Base-by-base conservation (phyloP, 2,113 vertebrate genomes). In the Gymnogyps californianus region DNA sequence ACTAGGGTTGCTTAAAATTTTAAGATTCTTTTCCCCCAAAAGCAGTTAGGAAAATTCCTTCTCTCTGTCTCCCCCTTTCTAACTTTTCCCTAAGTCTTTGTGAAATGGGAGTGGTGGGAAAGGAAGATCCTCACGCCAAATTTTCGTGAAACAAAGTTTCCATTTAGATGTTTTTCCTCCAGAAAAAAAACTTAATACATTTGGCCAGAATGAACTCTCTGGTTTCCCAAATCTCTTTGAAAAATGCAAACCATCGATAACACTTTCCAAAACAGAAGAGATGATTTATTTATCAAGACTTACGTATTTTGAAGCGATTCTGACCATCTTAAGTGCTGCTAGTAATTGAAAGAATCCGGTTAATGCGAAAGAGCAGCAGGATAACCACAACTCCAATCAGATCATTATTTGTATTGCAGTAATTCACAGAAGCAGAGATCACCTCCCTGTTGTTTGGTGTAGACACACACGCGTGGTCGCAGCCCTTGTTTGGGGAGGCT, bases 121-220 rank as follows among this genome's bases (percentile, higher is more conserved):
- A 65, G 66, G 57, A 47, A 29, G 54, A 72, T 46, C 5, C 16
- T 10, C 1, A 0, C 1, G 3, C 4, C 9, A 22, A 17, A 38
- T 38, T 42, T 82, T 72, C 25, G 7, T 9, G 16, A 31, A 51
- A 10, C 5, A 16, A 52, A 89, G 46, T 55, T 86, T 67, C 15
- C 4, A 0, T 59, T 59, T 57, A 38, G 15, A 12, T 15, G 16
- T 17, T 93, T 89, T 61, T 51, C 32, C 38, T 55, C 32, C 29
- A 57, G n/a, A 3, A 10, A 51, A 52, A 52, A 47, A 61, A 8
- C 2, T 1, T 4, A 31, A 38, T 3, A 5, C 7, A 0, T 65
- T 62, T 71, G 47, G 47, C 55, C n/a, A 47, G 44, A 78, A 51
- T 0, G 3, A 67, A 10, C 32, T 9, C 15, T 55, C 6, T 13